These are phyloP conservation scores for Drosophila aldrichi DNA, from an alignment of 2,888 invertebrate species.

Conservation along the genomic window DNA sequence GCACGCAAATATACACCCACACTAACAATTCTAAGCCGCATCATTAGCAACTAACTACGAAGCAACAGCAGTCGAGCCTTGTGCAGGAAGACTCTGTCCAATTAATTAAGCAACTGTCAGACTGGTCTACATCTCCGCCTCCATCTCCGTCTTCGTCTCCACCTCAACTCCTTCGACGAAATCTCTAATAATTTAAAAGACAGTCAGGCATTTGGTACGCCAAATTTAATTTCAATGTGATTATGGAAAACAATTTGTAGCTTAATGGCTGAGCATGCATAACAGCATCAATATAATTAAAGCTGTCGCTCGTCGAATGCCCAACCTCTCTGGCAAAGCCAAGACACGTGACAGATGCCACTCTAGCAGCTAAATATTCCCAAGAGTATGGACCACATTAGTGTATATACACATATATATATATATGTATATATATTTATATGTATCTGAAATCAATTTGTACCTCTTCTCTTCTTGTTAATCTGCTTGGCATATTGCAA, in stretches of 20 bases:
- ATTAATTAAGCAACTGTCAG: conserved; percentile 76
- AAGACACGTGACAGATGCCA: background rate
- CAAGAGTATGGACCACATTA: background rate
- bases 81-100: conserved; percentile 60
- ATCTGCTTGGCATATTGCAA: background rate
- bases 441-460: background rate
- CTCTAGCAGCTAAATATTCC: background rate
- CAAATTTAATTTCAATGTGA: conserved; percentile 22
- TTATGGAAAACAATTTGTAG: conserved; percentile 22
- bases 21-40: conserved; percentile 47
- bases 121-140: conserved; percentile 4
- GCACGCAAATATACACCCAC: conserved; percentile 5
- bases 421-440: background rate
- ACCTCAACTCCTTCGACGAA: conserved; percentile 9
- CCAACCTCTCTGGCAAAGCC: no score
- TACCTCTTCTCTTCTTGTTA: background rate
- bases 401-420: background rate
- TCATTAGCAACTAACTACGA: conserved; percentile 56
- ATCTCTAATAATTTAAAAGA: conserved; percentile 27
- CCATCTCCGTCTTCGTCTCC: background rate
- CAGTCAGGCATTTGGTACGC: background rate
- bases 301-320: background rate
- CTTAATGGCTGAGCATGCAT: conserved; percentile 20
- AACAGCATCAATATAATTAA: conserved; percentile 5
- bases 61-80: conserved; percentile 37